Conservation (phyloP, 2,113 vertebrate genomes). For the Hystrix brachyura region DNA sequence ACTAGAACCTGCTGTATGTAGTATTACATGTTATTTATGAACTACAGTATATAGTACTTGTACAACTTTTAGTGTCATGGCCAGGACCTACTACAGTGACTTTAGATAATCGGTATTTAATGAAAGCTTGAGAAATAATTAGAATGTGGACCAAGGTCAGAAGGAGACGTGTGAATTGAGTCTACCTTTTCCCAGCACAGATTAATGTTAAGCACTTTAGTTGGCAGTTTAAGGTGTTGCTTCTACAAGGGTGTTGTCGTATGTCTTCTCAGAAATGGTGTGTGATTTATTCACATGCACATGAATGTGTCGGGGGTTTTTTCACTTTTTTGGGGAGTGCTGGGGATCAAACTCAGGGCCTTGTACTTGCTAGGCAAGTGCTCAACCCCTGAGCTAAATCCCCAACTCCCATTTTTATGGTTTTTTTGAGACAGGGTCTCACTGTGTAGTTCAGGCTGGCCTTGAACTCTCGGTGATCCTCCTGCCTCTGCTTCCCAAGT, state of each 20-base stretch:
- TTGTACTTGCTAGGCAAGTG: no score
- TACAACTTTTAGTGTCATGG: background rate
- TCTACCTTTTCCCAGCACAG: background rate
- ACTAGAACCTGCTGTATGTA: background rate
- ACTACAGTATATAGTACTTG: background rate
- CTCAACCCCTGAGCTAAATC: no score
- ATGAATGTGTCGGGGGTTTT: background rate
- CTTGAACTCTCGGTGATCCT: no score
- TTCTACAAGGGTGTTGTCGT: background rate
- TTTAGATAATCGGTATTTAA: background rate
- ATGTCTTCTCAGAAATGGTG: background rate
- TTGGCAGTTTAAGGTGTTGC: background rate
- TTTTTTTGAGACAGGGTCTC: no score
- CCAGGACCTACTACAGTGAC: background rate
- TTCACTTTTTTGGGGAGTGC: background rate
- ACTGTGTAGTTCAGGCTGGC: no score
- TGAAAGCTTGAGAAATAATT: slow-evolving; percentile 5
- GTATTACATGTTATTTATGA: background rate
- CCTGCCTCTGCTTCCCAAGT: no score
- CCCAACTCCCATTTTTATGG: no score
- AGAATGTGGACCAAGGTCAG: background rate
- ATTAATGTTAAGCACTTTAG: background rate
- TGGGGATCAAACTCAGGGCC: no score
- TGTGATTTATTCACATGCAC: background rate
- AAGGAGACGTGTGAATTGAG: background rate